These are phyloP conservation scores for Alviniconcha strummeri DNA, from an alignment of 2,888 invertebrate species.

Conservation along the genomic window DNA sequence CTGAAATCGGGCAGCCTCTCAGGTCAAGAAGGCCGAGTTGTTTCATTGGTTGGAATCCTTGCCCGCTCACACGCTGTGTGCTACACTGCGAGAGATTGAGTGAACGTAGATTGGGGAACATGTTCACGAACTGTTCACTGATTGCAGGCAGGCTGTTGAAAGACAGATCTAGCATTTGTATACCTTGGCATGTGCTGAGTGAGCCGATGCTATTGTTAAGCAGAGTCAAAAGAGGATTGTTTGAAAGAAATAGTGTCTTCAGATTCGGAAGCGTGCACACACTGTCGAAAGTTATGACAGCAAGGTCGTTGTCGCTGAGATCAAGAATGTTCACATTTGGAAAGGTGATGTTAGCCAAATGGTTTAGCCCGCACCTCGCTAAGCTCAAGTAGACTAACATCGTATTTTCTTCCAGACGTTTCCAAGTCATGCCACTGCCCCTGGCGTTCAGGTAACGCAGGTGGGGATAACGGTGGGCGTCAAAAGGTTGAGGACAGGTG, in stretches of 20 bases:
- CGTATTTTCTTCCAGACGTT: background rate
- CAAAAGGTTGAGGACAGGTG: background rate
- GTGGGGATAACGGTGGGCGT: background rate
- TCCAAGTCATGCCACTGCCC: background rate
- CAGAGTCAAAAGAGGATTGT: too few relatives aligned
- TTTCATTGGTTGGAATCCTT: background rate
- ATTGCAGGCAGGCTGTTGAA: too few relatives aligned
- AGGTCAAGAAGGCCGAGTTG: slow-evolving; percentile 1
- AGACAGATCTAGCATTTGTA: too few relatives aligned
- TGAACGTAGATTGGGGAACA: too few relatives aligned
- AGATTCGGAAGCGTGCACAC: too few relatives aligned
- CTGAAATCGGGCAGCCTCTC: slow-evolving; percentile 16
- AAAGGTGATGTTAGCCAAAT: background rate
- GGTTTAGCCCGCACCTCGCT: background rate
- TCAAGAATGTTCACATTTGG: slow-evolving; percentile 6
- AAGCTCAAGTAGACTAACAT: background rate
- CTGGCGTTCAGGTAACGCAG: slow-evolving; percentile 14
- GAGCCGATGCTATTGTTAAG: too few relatives aligned
- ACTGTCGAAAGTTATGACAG: background rate
- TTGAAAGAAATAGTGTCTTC: too few relatives aligned
- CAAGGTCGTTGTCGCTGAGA: background rate
- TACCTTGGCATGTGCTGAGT: too few relatives aligned
- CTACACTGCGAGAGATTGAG: background rate
- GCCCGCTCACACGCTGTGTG: background rate
- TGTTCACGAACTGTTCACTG: too few relatives aligned